These are phyloP conservation scores for Gymnarchus niloticus DNA, from an alignment of 2,113 vertebrate species.

Conservation along the genomic window DNA sequence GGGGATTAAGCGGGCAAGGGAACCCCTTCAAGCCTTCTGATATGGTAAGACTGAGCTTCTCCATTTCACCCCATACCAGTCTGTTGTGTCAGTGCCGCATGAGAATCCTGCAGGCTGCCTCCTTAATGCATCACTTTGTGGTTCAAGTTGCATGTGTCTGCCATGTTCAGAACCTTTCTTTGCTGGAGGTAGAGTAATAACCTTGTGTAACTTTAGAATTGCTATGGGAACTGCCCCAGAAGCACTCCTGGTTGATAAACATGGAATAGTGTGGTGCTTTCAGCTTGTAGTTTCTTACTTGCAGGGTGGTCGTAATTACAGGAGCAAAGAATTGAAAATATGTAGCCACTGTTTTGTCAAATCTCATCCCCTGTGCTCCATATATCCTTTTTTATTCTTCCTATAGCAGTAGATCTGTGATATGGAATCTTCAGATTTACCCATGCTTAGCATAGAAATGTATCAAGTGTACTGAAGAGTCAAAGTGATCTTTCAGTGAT, in stretches of 20 bases:
- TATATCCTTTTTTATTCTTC: background rate
- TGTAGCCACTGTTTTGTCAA: background rate
- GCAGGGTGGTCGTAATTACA: background rate
- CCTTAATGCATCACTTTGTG: background rate
- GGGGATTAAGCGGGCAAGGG: constrained; percentile 97
- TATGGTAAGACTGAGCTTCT: constrained; percentile 73
- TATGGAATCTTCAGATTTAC: background rate
- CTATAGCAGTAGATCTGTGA: background rate
- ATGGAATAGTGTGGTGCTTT: constrained; percentile 30
- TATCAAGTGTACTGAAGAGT: background rate
- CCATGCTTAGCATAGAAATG: background rate
- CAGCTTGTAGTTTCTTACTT: background rate
- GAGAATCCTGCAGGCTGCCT: constrained; percentile 6
- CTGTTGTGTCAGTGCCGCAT: background rate
- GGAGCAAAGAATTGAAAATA: constrained; percentile 8
- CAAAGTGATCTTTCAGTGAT: background rate
- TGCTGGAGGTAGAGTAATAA: constrained; percentile 23
- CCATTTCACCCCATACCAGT: background rate
- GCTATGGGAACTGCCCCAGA: constrained; percentile 55
- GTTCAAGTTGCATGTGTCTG: constrained; percentile 19
- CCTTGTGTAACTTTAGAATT: constrained; percentile 57
- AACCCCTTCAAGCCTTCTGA: constrained; percentile 99
- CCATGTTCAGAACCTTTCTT: constrained; percentile 13
- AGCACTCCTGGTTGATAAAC: constrained; percentile 11
- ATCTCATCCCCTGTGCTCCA: background rate